Evolutionary conservation across 2,888 invertebrate genomes (phyloP).

Genomic region (Oxytorus armatus): DNA sequence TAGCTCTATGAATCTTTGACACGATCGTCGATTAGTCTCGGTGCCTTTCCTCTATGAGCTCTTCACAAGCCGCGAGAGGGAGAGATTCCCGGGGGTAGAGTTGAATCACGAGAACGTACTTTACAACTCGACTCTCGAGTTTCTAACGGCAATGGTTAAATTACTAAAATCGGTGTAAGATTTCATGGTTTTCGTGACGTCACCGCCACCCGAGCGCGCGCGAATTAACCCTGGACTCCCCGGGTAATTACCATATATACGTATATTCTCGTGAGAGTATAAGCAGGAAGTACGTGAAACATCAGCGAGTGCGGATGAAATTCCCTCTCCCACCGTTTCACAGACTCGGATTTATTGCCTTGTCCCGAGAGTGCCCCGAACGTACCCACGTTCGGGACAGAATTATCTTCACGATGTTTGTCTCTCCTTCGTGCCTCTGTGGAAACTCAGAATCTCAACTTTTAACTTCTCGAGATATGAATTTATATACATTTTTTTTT

Average conservation of each 20-base stretch:
- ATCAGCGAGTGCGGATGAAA: neutral
- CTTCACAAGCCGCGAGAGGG: neutral
- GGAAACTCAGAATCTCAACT: too few relatives aligned
- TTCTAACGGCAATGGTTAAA: too few relatives aligned
- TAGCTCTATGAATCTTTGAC: conserved; percentile 46
- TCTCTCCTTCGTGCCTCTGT: too few relatives aligned
- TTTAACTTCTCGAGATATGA: too few relatives aligned
- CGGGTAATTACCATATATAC: too few relatives aligned
- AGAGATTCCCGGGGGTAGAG: neutral
- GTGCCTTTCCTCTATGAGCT: neutral
- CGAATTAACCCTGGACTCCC: neutral
- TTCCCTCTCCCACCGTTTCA: neutral
- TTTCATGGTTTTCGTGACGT: neutral
- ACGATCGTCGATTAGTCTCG: conserved; percentile 41
- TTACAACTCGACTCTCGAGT: neutral
- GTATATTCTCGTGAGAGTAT: neutral
- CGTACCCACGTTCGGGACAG: neutral
- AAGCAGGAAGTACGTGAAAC: too few relatives aligned
- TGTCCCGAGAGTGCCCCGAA: neutral
- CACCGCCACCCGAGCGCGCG: neutral
- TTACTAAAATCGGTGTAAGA: neutral
- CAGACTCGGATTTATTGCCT: neutral
- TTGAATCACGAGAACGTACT: neutral
- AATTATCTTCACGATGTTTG: too few relatives aligned
- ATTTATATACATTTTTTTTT: too few relatives aligned